Evolutionary conservation across 2,888 invertebrate genomes (phyloP).

Genomic region (Ornithoptera alexandrae): DNA sequence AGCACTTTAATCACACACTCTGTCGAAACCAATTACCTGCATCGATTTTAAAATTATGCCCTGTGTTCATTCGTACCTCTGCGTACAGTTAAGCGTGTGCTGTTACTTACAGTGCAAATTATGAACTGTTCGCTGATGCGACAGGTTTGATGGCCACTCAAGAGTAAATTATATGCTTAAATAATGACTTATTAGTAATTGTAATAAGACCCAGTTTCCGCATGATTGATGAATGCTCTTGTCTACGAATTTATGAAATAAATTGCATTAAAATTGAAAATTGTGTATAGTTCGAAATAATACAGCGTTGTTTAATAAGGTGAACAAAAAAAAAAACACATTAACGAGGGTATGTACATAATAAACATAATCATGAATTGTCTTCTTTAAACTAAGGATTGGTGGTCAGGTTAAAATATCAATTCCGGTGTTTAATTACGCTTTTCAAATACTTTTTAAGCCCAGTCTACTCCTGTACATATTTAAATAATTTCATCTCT

Average conservation of each 20-base stretch:
- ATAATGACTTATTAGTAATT: constrained; percentile 54
- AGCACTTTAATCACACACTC: constrained; percentile 23
- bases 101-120: constrained; percentile 43
- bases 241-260: not conserved
- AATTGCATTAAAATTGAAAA: too few species aligned
- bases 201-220: not conserved
- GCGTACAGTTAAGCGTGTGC: constrained; percentile 37
- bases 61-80: constrained; percentile 2
- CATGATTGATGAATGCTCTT: not conserved
- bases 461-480: too few species aligned
- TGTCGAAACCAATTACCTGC: constrained; percentile 20
- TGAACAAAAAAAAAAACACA: too few species aligned
- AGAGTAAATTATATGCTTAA: constrained; percentile 47
- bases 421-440: too few species aligned
- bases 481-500: too few species aligned
- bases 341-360: too few species aligned
- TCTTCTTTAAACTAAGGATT: too few species aligned
- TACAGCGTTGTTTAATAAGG: too few species aligned
- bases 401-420: too few species aligned
- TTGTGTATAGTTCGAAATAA: too few species aligned
- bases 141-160: constrained; percentile 36
- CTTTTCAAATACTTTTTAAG: too few species aligned
- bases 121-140: constrained; percentile 48
- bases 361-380: too few species aligned
- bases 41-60: constrained; percentile 30